Conservation (phyloP, 92 coral and sea anemone genomes). For the Micromussa lordhowensis region DNA sequence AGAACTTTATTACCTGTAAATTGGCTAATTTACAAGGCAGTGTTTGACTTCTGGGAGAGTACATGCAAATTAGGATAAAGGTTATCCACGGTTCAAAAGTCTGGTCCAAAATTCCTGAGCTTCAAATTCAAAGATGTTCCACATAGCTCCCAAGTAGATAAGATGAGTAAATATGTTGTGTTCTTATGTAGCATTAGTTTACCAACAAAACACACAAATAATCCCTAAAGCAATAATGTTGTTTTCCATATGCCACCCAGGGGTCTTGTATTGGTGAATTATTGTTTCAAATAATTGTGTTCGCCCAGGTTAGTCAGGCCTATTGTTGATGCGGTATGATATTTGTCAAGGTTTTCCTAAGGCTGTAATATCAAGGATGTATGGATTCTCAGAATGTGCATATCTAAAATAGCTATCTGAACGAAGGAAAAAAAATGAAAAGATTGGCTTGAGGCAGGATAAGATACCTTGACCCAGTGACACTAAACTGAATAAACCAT, state of each 20-base stretch:
- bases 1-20: background rate
- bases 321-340: background rate
- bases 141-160: background rate
- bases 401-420: background rate
- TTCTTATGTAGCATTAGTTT: conserved; percentile 10
- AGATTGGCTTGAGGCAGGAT: conserved; percentile 1
- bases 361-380: conserved; percentile 12
- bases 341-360: conserved; percentile 16
- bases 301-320: background rate
- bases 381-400: conserved; percentile 16
- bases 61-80: background rate
- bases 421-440: background rate
- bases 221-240: background rate
- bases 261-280: background rate
- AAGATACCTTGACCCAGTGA: background rate
- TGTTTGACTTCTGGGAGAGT: background rate
- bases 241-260: background rate
- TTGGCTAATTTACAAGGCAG: background rate
- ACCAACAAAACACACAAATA: background rate
- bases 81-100: background rate
- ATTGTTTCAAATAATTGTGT: conserved; percentile 18
- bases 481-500: background rate
- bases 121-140: background rate
- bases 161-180: conserved; percentile 25
- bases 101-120: background rate